phyloP scores from a whole-genome alignment of 1,140 invertebrate species.

The Heliconius nattereri region DNA sequence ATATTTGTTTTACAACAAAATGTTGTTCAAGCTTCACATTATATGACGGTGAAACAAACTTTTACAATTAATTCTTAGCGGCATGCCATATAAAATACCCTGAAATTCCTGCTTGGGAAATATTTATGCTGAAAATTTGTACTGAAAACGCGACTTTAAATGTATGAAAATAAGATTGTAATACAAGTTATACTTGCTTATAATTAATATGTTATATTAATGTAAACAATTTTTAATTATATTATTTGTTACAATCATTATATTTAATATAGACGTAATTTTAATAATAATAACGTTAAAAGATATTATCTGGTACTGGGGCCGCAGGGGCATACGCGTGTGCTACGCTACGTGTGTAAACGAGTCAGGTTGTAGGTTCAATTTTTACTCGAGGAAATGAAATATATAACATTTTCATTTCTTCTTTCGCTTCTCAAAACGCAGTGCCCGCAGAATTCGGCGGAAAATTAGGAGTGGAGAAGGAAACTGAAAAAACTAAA shows the following conservation, averaged over 20 bases:
- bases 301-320: neutral
- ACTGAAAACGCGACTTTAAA: neutral
- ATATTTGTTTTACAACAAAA: conserved; percentile 10
- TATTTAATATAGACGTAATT: neutral
- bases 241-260: neutral
- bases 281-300: neutral
- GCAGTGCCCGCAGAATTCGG: too few relatives aligned
- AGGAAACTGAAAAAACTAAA: too few relatives aligned
- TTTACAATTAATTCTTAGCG: conserved; percentile 35
- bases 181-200: neutral
- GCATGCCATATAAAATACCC: conserved; percentile 24
- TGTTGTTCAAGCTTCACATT: neutral
- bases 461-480: too few relatives aligned
- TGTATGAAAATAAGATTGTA: neutral
- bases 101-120: conserved; percentile 21
- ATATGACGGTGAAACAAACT: conserved; percentile 22
- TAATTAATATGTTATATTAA: neutral
- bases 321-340: too few relatives aligned
- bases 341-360: too few relatives aligned
- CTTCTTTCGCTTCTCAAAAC: too few relatives aligned
- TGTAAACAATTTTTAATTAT: conserved; percentile 13
- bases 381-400: too few relatives aligned
- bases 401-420: too few relatives aligned
- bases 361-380: too few relatives aligned
- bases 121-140: neutral